These are phyloP conservation scores for Cebus imitator DNA, from an alignment of 2,113 vertebrate species.

Conservation along the genomic window DNA sequence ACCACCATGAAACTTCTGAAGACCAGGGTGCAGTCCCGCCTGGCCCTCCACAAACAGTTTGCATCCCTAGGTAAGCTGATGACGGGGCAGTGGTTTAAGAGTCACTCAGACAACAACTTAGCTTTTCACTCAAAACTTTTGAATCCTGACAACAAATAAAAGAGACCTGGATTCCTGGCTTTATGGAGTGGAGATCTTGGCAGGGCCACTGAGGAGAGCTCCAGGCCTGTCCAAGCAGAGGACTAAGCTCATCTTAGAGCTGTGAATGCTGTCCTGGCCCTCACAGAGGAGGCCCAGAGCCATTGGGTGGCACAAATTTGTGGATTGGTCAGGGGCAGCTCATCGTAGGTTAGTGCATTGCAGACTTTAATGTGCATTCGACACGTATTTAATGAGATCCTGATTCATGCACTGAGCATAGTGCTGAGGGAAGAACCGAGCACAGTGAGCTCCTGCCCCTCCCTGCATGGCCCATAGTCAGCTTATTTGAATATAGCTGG, in stretches of 20 bases:
- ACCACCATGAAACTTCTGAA: conserved; percentile 94
- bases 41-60: conserved; percentile 97
- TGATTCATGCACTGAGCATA: neutral
- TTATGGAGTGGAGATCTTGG: neutral
- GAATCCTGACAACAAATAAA: neutral
- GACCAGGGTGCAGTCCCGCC: conserved; percentile 91
- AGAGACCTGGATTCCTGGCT: neutral
- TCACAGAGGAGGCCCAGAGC: neutral
- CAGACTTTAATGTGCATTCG: neutral
- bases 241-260: neutral
- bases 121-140: neutral
- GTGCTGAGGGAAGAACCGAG: neutral
- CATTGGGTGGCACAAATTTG: neutral
- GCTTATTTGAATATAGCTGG: neutral
- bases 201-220: neutral
- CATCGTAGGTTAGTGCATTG: neutral
- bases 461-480: neutral
- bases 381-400: neutral
- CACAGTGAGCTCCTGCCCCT: no score
- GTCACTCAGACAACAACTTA: neutral
- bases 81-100: neutral
- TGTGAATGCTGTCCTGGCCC: neutral
- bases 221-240: neutral
- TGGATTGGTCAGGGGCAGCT: neutral
- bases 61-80: conserved; percentile 90